Evolutionary conservation across 2,113 vertebrate species (phyloP).

Genomic region (Ochotona curzoniae): DNA sequence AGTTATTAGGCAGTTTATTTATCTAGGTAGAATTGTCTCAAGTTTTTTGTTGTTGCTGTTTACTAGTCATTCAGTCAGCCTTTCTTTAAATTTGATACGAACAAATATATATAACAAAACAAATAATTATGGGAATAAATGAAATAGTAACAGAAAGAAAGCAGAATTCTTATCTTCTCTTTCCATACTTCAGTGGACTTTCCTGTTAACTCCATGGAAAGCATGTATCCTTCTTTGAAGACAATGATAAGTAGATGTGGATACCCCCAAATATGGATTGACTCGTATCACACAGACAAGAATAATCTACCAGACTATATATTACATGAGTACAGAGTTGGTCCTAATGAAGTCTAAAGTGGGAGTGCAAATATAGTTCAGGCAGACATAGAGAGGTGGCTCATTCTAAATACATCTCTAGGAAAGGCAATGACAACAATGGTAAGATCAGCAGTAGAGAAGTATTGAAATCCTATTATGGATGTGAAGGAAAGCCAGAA

Average conservation of each 20-base stretch:
- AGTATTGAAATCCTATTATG: background rate
- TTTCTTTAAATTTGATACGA: conserved; percentile 31
- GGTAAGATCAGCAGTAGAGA: background rate
- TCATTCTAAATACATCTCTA: conserved; percentile 12
- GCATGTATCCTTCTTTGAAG: background rate
- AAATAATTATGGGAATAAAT: background rate
- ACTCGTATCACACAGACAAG: background rate
- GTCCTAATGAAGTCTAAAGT: background rate
- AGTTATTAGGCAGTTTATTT: background rate
- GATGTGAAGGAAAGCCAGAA: background rate
- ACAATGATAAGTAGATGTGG: conserved; percentile 2
- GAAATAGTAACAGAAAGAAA: background rate
- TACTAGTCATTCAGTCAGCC: background rate
- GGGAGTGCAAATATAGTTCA: background rate
- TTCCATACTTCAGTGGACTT: background rate
- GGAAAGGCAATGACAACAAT: background rate
- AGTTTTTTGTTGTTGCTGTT: background rate
- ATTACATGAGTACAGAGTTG: background rate
- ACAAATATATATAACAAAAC: background rate
- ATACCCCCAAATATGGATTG: background rate
- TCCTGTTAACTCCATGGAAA: background rate
- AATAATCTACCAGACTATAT: background rate
- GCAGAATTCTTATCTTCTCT: background rate
- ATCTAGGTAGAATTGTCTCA: background rate
- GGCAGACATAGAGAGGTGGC: background rate